Base-by-base conservation (phyloP, 2,888 invertebrate genomes). In the Colostygia pectinataria region DNA sequence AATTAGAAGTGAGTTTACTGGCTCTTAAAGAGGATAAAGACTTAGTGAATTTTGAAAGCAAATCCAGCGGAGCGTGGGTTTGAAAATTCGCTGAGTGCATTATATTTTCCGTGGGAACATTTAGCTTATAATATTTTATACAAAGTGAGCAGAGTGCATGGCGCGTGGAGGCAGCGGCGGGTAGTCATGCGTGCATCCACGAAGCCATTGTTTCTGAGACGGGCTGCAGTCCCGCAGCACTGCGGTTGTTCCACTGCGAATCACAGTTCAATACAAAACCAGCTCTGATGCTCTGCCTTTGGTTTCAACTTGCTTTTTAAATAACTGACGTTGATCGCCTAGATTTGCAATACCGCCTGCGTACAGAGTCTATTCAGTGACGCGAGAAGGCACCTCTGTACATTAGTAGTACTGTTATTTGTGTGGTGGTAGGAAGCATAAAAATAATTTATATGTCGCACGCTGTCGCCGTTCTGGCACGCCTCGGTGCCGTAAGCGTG, bases 361-460 rank as follows among this genome's bases (percentile, higher is more conserved):
- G 24, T 7, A 5, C 14, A 14, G 4, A n/a, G n/a, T 14, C 5
- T 4, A 4, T 8, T 2, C 2, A 1, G 13, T 36, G 24, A 24
- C 5, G 13, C 5, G 5, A 36, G 12, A 24, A 8, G 8, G 34
- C 24, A 8, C 31, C 20, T 42, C 8, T 27, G 25, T 48, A 31
- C 31, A 15, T 29, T 28, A 18, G 24, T 34, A 12, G 18, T 36
- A 24, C 13, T 28, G 18, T 28, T 43, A 15, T 25, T 31, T 32
- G 46, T 23, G 33, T 23, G 20, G 40, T 9, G 20, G 41, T 36
- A 71, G 74, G 74, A 74, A 74, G 57, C 71, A 74, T 74, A 74
- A 74, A 74, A 72, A 74, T 73, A 67, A 74, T 74, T 74, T 73
- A 74, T 74, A 65, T 65, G 67, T 62, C 60, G 66, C 62, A 56